Conservation (phyloP, 1,140 invertebrate species). For the Drosophila melanica region DNA sequence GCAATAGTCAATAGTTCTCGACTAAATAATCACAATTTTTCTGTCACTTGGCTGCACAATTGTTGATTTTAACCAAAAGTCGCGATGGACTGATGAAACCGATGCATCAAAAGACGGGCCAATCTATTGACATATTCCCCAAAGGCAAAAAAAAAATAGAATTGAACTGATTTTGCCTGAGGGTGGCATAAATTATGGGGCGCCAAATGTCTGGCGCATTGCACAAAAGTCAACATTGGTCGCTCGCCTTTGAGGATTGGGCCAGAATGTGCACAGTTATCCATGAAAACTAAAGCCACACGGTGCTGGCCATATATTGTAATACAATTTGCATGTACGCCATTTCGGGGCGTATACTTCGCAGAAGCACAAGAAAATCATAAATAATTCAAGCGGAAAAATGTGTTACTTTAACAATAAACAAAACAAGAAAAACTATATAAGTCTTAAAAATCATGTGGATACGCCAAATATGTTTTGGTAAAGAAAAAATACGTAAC, state of each 20-base stretch:
- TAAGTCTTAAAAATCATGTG: no score
- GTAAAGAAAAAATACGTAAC: no score
- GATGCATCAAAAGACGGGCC: constrained; percentile 36
- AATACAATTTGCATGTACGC: background rate
- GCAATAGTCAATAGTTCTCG: constrained; percentile 6
- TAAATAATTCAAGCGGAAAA: background rate
- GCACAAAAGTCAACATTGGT: constrained; percentile 47
- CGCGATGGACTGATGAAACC: constrained; percentile 22
- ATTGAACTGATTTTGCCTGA: constrained; percentile 33
- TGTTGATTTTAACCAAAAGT: constrained; percentile 39
- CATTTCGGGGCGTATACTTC: constrained; percentile 31
- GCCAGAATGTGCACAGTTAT: constrained; percentile 49
- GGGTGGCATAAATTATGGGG: constrained; percentile 43
- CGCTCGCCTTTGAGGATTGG: constrained; percentile 17
- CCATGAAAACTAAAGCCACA: constrained; percentile 31
- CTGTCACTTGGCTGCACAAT: constrained; percentile 14
- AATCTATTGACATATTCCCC: constrained; percentile 37
- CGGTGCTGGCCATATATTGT: constrained; percentile 8
- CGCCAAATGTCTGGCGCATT: constrained; percentile 46
- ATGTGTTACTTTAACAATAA: background rate
- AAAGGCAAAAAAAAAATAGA: constrained; percentile 22
- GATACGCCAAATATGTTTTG: no score
- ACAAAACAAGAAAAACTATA: background rate
- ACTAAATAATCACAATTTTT: constrained; percentile 19
- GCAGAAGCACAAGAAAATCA: background rate